phyloP scores from a whole-genome alignment of 2,797 vertebrate genomes.

The Allobates femoralis region DNA sequence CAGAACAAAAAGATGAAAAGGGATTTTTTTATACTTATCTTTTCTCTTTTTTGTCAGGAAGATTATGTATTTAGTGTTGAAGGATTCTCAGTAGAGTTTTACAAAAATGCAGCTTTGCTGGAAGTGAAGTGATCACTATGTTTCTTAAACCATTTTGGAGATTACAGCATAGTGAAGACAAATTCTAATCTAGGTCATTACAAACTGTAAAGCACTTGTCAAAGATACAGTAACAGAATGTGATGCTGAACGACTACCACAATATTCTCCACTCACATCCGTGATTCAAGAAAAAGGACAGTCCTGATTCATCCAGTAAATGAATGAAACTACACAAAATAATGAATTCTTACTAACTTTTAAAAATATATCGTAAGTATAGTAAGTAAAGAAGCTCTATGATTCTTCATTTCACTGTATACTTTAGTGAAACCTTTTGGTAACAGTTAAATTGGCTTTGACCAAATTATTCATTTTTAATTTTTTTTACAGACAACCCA shows the following conservation, averaged over 20 bases:
- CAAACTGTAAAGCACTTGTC: slow-evolving; percentile 66
- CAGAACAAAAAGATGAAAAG: slow-evolving; percentile 60
- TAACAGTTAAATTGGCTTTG: not conserved
- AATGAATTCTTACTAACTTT: not conserved
- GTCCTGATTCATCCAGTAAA: not conserved
- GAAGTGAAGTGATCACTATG: slow-evolving; percentile 67
- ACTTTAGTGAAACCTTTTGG: not conserved
- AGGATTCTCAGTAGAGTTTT: slow-evolving; percentile 65
- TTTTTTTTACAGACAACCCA: too few species aligned
- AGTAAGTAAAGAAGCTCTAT: not conserved
- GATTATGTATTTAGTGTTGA: slow-evolving; percentile 66
- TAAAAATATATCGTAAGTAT: slow-evolving; percentile 2
- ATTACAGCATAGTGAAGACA: slow-evolving; percentile 65
- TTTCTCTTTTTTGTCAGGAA: slow-evolving; percentile 66
- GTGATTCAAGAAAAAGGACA: slow-evolving; percentile 6
- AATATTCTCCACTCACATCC: slow-evolving; percentile 38
- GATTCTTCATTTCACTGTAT: not conserved
- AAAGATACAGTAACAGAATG: slow-evolving; percentile 63
- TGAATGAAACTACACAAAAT: slow-evolving; percentile 3
- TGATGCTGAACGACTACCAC: slow-evolving; percentile 45
- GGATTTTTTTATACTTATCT: slow-evolving; percentile 52
- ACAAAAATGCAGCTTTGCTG: slow-evolving; percentile 63
- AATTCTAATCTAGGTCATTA: slow-evolving; percentile 70
- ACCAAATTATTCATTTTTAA: not conserved
- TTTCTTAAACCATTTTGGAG: slow-evolving; percentile 68